Percentiles rank a stretch among this genome's conserved stretches.
These are phyloP conservation scores for Temnothorax ravouxi DNA, from an alignment of 2,888 invertebrate genomes.

Conservation along the genomic window DNA sequence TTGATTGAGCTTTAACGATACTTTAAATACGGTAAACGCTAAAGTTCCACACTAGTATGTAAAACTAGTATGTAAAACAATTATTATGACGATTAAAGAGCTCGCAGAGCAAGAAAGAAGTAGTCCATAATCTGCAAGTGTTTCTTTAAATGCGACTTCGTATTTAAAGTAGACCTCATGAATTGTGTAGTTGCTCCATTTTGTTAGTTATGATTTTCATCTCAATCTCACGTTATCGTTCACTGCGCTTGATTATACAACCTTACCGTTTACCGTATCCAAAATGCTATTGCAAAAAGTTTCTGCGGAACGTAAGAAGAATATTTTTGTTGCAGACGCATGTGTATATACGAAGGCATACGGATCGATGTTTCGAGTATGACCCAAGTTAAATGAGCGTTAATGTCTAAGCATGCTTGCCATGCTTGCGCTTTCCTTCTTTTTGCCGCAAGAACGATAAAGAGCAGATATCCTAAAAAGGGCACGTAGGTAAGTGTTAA, in stretches of 20 bases:
- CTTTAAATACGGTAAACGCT: constrained; percentile 3
- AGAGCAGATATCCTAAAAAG: constrained; percentile 39
- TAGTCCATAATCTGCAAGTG: neutral
- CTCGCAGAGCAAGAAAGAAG: neutral
- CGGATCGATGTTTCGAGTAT: constrained; percentile 54
- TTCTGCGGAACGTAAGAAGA: constrained; percentile 3
- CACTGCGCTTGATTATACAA: neutral
- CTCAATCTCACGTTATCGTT: neutral
- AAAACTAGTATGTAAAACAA: neutral
- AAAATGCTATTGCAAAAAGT: constrained; percentile 21
- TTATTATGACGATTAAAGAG: constrained; percentile 10
- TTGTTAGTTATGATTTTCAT: neutral
- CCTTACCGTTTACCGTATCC: constrained; percentile 1
- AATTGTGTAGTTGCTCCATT: constrained; percentile 1
- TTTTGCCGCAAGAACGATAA: constrained; percentile 25
- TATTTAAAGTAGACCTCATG: neutral
- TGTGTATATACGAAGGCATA: constrained; percentile 49
- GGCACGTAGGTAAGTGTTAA: constrained; percentile 19
- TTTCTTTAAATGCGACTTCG: neutral
- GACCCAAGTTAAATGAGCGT: constrained; percentile 11
- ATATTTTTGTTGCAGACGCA: constrained; percentile 32
- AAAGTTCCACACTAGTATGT: neutral
- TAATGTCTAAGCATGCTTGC: constrained; percentile 40
- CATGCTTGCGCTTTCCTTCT: constrained; percentile 20
- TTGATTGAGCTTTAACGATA: constrained; percentile 12